phyloP scores from a whole-genome alignment of 2,888 invertebrate genomes.

The Macaria liturata region DNA sequence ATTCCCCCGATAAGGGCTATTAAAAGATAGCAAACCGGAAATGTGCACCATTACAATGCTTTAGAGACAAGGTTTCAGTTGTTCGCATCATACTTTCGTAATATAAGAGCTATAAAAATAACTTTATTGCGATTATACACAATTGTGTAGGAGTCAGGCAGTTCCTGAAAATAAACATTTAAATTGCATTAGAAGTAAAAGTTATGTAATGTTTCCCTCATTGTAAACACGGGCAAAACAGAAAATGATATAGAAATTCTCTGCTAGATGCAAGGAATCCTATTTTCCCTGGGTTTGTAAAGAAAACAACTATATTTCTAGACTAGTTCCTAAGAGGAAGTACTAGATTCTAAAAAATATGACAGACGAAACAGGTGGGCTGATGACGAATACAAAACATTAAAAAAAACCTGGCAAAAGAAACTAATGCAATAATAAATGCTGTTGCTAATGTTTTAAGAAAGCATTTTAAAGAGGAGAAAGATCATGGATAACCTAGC shows the following conservation, averaged over 20 bases:
- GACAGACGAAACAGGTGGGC: conserved; percentile 22
- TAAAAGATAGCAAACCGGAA: conserved; percentile 34
- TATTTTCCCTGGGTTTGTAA: too few species aligned
- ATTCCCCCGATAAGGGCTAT: conserved; percentile 34
- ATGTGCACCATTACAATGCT: conserved; percentile 31
- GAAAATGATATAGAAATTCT: too few species aligned
- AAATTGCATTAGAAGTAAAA: conserved; percentile 1
- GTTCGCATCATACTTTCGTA: conserved; percentile 31
- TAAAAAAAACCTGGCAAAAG: conserved; percentile 18
- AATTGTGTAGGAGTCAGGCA: conserved; percentile 23
- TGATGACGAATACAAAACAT: conserved; percentile 15
- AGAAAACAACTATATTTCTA: too few species aligned
- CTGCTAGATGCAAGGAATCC: too few species aligned
- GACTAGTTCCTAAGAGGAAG: too few species aligned
- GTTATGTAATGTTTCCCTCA: too few species aligned
- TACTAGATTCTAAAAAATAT: conserved; percentile 17
- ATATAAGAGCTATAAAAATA: conserved; percentile 33
- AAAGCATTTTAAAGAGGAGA: too few species aligned
- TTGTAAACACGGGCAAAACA: too few species aligned
- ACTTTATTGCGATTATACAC: conserved; percentile 28
- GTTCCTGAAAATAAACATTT: conserved; percentile 17
- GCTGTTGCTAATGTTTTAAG: too few species aligned
- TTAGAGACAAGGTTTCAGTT: conserved; percentile 31
- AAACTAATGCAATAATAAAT: conserved; percentile 7
- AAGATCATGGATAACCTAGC: too few species aligned